Base-by-base conservation (phyloP, 2,888 invertebrate species). In the Yponomeuta evonymella region DNA sequence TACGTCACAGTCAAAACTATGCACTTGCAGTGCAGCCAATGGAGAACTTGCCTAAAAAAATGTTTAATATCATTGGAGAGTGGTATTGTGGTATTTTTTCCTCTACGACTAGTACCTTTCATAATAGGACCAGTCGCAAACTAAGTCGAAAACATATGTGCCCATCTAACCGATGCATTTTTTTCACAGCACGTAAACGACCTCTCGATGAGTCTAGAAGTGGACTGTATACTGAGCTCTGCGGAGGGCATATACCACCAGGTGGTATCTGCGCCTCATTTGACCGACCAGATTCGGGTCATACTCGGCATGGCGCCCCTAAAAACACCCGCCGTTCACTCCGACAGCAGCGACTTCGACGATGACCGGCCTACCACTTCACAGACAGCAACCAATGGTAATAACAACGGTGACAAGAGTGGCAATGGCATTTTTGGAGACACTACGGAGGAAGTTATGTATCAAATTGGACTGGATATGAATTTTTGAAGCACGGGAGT, bases 161-260 rank as follows among this genome's bases (percentile, higher is more conserved):
- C 43, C 43, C 43, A 8, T 4, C 43, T 43, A 43, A 58, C 51
- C 15, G 8, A 58, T 76, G 73, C 78, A 94, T 93, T n/a, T 1
- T 67, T 11, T 11, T 36, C 15, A 11, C 89, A 98, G 97, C 98
- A 99, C 83, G 96, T 99, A 74, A 99, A 99, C 89, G 99, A 99
- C 83, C 90, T 99, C 74, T 96, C 97, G 12, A 95, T 97, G 84
- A 95, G 96, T 74, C 95, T 99, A 69, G 96, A 98, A 80, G 93
- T 99, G 10, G 95, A 96, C 73, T 94, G 95, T 75, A 96, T 96
- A 69, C 88, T 99, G 36, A 95, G 95, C 77, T 95, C 95, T 73
- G 98, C 99, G 0, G 99, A 99, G 87, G 97, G 97, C 10, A 98
- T 99, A 77, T 98, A 96, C 87, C 94, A 96, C 77, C 99, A 99